A percentile compares a stretch with the other conserved stretches of the same genome.
Evolutionary conservation across 2,113 vertebrate species (phyloP).

Genomic region (Sceloporus undulatus): DNA sequence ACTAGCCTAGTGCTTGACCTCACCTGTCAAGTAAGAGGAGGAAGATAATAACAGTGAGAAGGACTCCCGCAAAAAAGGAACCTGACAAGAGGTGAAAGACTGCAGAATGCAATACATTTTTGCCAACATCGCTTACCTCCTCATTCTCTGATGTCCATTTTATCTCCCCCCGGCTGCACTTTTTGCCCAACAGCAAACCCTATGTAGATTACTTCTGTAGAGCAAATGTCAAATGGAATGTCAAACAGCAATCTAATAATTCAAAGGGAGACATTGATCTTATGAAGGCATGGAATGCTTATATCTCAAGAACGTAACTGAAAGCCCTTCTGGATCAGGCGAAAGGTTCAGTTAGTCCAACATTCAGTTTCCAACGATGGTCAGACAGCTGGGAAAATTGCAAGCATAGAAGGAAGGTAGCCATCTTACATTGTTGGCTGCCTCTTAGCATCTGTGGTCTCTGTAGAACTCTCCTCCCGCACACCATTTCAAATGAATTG

Average conservation of each 20-base stretch:
- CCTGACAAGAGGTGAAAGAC: conserved; percentile 66
- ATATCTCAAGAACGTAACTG: background rate
- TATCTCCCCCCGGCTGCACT: background rate
- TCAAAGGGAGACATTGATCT: conserved; percentile 12
- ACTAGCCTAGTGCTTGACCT: conserved; percentile 65
- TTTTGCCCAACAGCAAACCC: background rate
- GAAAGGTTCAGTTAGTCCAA: background rate
- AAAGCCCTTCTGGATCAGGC: background rate
- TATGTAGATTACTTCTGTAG: conserved; percentile 15
- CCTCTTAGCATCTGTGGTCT: background rate
- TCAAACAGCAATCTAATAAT: conserved; percentile 25
- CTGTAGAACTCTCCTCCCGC: too few relatives aligned
- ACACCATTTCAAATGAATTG: too few relatives aligned
- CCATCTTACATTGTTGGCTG: background rate
- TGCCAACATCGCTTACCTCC: conserved; percentile 27
- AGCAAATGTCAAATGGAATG: conserved; percentile 28
- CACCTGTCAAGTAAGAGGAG: conserved; percentile 67
- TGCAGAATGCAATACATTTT: conserved; percentile 43
- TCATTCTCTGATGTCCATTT: background rate
- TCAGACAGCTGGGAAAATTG: background rate
- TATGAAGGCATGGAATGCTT: background rate
- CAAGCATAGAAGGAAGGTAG: background rate
- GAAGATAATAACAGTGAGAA: conserved; percentile 48
- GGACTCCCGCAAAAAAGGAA: conserved; percentile 53
- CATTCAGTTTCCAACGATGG: background rate